phyloP scores from a whole-genome alignment of 2,888 invertebrate genomes.

The Caenorhabditis afra region DNA sequence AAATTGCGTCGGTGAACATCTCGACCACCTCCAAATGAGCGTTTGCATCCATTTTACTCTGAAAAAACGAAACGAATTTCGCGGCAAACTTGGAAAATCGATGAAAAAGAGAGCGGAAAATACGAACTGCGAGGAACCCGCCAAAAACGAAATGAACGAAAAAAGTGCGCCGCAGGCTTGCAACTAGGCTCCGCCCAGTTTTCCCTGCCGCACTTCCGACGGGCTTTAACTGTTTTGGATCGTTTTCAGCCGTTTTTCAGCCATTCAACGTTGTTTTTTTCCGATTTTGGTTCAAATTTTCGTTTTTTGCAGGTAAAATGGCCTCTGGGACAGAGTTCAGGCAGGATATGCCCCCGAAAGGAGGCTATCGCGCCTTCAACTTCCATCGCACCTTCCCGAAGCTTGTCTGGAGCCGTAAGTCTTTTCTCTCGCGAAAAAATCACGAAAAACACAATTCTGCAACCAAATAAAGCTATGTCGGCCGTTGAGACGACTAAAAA shows the following conservation, averaged over 20 bases:
- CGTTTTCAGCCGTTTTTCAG: background rate
- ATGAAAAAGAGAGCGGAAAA: background rate
- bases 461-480: no score
- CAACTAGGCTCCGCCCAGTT: constrained; percentile 25
- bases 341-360: constrained; percentile 94
- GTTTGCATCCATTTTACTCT: constrained; percentile 16
- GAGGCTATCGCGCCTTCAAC: constrained; percentile 89
- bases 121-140: constrained; percentile 14
- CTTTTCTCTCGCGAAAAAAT: constrained; percentile 2
- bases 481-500: no score
- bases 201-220: constrained; percentile 30
- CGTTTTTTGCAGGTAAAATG: constrained; percentile 51
- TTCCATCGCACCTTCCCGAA: constrained; percentile 81
- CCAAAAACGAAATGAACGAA: constrained; percentile 1
- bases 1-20: constrained; percentile 20
- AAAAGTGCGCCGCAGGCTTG: constrained; percentile 22
- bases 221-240: constrained; percentile 3
- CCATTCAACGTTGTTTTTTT: background rate
- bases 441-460: background rate
- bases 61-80: background rate
- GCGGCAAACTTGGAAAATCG: no score
- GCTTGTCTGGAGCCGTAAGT: constrained; percentile 77
- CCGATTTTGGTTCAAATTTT: constrained; percentile 2
- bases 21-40: constrained; percentile 10
- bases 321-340: constrained; percentile 60